Percentiles rank a stretch among this genome's conserved stretches.
Evolutionary conservation across 2,113 vertebrate genomes (phyloP).

Genomic region (Poeciliopsis prolifica): DNA sequence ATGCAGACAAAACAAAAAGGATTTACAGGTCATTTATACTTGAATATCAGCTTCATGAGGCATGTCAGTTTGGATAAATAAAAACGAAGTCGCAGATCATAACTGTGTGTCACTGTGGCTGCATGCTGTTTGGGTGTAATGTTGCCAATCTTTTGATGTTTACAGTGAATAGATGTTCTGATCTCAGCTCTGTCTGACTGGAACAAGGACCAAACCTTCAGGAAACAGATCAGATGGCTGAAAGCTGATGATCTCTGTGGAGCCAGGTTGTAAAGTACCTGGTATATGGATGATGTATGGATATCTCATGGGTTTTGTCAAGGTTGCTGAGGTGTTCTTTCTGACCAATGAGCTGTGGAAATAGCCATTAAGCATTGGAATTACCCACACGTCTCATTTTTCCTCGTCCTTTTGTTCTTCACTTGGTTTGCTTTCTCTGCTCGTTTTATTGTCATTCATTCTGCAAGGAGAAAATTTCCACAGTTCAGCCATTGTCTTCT

Average conservation of each 20-base stretch:
- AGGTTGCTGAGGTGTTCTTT: constrained; percentile 48
- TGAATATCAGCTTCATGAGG: neutral
- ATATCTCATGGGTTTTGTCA: constrained; percentile 40
- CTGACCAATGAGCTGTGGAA: constrained; percentile 63
- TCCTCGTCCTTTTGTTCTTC: neutral
- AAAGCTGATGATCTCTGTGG: neutral
- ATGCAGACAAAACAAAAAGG: neutral
- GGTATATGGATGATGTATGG: constrained; percentile 41
- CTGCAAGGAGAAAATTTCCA: neutral
- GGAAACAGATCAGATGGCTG: neutral
- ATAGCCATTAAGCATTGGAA: constrained; percentile 46
- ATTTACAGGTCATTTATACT: neutral
- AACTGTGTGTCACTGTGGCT: too few relatives aligned
- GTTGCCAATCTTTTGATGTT: neutral
- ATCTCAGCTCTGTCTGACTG: neutral
- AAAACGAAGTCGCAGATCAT: too few relatives aligned
- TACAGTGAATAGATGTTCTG: neutral
- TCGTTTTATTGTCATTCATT: neutral
- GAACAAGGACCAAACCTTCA: too few relatives aligned
- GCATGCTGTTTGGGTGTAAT: neutral
- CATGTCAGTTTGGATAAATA: too few relatives aligned
- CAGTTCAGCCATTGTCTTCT: constrained; percentile 18
- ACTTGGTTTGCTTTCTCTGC: too few relatives aligned
- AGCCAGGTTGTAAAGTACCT: constrained; percentile 41
- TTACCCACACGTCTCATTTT: neutral